Evolutionary conservation across 2,888 invertebrate species (phyloP).

Genomic region (Lasioglossum zephyrum): DNA sequence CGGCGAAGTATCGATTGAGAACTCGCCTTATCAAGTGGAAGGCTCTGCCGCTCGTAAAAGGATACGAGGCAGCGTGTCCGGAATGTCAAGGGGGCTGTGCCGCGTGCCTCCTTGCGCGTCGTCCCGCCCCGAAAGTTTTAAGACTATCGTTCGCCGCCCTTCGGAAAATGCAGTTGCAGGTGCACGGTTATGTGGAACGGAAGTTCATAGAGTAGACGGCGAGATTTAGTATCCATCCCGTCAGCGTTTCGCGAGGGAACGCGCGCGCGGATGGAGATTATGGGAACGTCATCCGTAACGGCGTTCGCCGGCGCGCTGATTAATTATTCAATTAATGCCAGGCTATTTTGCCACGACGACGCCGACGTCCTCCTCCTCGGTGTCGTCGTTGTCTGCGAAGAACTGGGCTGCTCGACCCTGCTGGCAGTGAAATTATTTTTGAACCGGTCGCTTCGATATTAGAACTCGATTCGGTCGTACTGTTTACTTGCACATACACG

Average conservation of each 20-base stretch:
- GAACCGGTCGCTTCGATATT: background rate
- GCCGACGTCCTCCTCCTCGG: background rate
- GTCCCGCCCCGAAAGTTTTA: slow-evolving; percentile 58
- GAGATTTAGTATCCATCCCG: slow-evolving; percentile 54
- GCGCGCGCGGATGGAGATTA: slow-evolving; percentile 43
- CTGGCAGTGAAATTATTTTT: background rate
- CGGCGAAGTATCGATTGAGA: slow-evolving; percentile 72
- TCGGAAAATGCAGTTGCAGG: slow-evolving; percentile 56
- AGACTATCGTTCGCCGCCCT: slow-evolving; percentile 45
- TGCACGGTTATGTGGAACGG: slow-evolving; percentile 32
- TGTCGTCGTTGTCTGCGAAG: slow-evolving; percentile 6
- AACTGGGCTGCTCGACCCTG: background rate
- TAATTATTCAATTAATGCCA: slow-evolving; percentile 59
- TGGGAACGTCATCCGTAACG: slow-evolving; percentile 42
- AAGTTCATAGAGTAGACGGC: slow-evolving; percentile 44
- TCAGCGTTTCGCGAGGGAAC: slow-evolving; percentile 45
- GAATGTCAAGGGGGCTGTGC: slow-evolving; percentile 73
- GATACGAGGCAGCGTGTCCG: slow-evolving; percentile 71
- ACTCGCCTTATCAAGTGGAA: slow-evolving; percentile 72
- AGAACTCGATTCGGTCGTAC: background rate
- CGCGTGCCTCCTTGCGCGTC: background rate
- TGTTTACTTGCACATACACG: background rate
- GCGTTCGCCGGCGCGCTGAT: slow-evolving; percentile 34
- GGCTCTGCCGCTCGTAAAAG: slow-evolving; percentile 71
- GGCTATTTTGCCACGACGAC: slow-evolving; percentile 11